Conservation (phyloP, 2,113 vertebrate species). For the Lipotes vexillifer region DNA sequence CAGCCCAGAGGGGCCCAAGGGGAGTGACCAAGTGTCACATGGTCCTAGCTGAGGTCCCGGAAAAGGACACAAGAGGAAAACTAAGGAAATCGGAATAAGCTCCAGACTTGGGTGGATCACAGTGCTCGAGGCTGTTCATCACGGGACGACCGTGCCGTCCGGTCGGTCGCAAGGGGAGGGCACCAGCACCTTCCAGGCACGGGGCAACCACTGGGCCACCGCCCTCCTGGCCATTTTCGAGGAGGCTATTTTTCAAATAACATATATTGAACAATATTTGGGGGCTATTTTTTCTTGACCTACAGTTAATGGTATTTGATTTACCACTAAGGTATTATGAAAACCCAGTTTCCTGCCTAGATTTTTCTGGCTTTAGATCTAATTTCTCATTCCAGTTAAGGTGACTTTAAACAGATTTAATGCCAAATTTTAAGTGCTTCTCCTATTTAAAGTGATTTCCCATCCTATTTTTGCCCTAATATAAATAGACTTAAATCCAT, state of each 20-base stretch:
- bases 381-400: background rate
- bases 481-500: background rate
- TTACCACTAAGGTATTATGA: background rate
- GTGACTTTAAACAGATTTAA: constrained; percentile 2
- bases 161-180: too few relatives aligned
- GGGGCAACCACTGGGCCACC: background rate
- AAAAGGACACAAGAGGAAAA: background rate
- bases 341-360: background rate
- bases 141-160: too few relatives aligned
- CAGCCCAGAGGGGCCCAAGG: background rate
- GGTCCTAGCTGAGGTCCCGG: background rate
- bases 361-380: background rate
- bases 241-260: background rate
- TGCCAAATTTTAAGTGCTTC: background rate
- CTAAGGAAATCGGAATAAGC: background rate
- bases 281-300: background rate
- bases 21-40: background rate
- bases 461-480: background rate
- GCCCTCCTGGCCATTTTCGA: background rate
- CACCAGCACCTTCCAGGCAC: background rate
- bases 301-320: background rate
- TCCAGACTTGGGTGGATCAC: background rate
- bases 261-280: background rate
- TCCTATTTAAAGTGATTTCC: background rate
- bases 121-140: fast-evolving